Base-by-base conservation (phyloP, 2,113 vertebrate species). In the Corythornis cristatus region DNA sequence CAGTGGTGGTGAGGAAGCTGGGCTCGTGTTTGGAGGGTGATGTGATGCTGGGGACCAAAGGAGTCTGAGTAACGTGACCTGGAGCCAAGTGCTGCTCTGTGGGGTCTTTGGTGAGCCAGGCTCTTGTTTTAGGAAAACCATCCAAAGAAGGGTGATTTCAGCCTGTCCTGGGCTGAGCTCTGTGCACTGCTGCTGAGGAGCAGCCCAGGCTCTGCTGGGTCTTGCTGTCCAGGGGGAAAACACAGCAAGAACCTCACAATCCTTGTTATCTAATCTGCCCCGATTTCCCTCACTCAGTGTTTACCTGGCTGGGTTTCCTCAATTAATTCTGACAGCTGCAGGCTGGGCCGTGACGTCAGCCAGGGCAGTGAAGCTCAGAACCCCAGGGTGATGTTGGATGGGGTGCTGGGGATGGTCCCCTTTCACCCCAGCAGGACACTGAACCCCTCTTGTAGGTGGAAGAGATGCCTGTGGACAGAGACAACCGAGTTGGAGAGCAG, bases 301-400 rank as follows among this genome's bases (percentile, higher is more conserved):
- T 96, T 95, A 3, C 90, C 2, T 84, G 94, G 48, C 89, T 22
- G 12, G 25, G 86, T 90, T 97, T 97, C 96, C 96, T 97, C 97
- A 95, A 93, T 97, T 33, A 82, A 79, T 76, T 60, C 88, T 74
- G 95, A 94, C 97, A 97, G 97, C 94, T 97, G 97, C 93, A 83
- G 94, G 86, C 82, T 96, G 95, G 76, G 86, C 84, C 33, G 13
- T 93, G 93, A 94, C 31, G 53, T 86, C 95, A 95, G 20, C 48
- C 42, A 33, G 3, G 51, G 50, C 23, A 56, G 2, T 37, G 2
- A 48, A 96, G 74, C 79, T 82, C 70, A 53, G 40, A 60, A 26
- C 60, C 57, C 18, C 15, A 2, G 25, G 17, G 37, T 71, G 80
- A 20, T 5, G 7, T 4, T 21, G 65, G 65, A 25, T 0, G 12